Evolutionary conservation across 92 coral and sea anemone species (phyloP).

Genomic region (Galaxea fascicularis): DNA sequence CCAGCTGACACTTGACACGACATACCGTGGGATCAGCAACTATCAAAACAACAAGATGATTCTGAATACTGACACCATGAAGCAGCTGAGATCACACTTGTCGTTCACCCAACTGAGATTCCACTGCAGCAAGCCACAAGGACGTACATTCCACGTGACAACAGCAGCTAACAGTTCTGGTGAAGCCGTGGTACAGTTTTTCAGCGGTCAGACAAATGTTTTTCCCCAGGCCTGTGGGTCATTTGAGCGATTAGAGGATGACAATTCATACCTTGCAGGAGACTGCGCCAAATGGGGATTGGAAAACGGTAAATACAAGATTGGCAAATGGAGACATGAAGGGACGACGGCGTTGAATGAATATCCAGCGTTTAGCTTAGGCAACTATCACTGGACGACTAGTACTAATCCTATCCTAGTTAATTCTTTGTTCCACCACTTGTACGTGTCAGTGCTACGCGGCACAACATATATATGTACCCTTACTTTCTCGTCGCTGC

Average conservation of each 20-base stretch:
- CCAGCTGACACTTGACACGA: background rate
- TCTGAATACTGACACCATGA: constrained; percentile 6
- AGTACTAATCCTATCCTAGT: no score
- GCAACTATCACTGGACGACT: no score
- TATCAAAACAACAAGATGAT: constrained; percentile 25
- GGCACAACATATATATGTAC: no score
- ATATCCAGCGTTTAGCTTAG: no score
- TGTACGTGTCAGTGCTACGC: no score
- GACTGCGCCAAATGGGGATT: background rate
- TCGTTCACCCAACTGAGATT: constrained; percentile 56
- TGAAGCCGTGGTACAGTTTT: constrained; percentile 31
- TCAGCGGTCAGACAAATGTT: no score
- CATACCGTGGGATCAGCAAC: constrained; percentile 21
- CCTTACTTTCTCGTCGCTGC: no score
- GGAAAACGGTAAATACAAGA: background rate
- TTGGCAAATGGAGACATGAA: background rate
- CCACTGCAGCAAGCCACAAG: constrained; percentile 47
- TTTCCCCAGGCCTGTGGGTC: no score
- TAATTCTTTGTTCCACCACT: no score
- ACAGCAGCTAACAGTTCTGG: constrained; percentile 12
- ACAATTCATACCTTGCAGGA: background rate
- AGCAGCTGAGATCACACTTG: constrained; percentile 9
- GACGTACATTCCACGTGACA: constrained; percentile 28
- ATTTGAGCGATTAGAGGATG: background rate
- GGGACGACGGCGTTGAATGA: background rate